Evolutionary conservation across 2,113 vertebrate species (phyloP).

Genomic region (Speoplatyrhinus poulsoni): DNA sequence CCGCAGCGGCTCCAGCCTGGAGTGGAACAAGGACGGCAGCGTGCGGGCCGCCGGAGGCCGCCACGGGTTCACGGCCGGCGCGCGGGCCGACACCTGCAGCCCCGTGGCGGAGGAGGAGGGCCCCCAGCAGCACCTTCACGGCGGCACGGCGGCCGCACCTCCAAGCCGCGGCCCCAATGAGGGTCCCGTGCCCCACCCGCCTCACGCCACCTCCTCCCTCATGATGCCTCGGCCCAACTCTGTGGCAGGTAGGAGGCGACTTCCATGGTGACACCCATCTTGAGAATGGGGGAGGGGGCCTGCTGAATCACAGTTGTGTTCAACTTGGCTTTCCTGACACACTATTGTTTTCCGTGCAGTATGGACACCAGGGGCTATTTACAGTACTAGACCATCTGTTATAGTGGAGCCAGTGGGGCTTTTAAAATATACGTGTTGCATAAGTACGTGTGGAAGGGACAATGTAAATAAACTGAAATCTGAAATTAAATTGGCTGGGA

Average conservation of each 20-base stretch:
- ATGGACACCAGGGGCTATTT: neutral
- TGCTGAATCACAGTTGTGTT: too few species aligned
- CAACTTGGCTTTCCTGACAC: too few species aligned
- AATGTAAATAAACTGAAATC: too few species aligned
- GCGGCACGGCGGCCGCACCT: slow-evolving; percentile 39
- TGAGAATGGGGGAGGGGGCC: too few species aligned
- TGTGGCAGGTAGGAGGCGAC: slow-evolving; percentile 87
- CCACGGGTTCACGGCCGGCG: slow-evolving; percentile 80
- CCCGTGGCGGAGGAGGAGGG: slow-evolving; percentile 94
- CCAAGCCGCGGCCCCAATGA: slow-evolving; percentile 71
- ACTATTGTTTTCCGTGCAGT: neutral
- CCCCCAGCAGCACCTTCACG: slow-evolving; percentile 61
- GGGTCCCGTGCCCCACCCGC: slow-evolving; percentile 82
- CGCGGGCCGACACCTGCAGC: slow-evolving; percentile 90
- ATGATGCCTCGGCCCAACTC: slow-evolving; percentile 98
- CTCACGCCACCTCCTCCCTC: slow-evolving; percentile 83
- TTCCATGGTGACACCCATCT: too few species aligned
- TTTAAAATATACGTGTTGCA: too few species aligned
- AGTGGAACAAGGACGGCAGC: slow-evolving; percentile 94
- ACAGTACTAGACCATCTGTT: neutral
- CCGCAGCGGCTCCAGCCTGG: slow-evolving; percentile 95
- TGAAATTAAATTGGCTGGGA: neutral
- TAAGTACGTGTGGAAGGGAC: neutral
- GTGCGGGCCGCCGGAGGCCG: slow-evolving; percentile 82
- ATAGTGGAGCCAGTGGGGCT: neutral